Evolutionary conservation across 1,140 invertebrate species (phyloP), one percentile per base, ranked within the genome.

Genomic region (Drosophila saltans): DNA sequence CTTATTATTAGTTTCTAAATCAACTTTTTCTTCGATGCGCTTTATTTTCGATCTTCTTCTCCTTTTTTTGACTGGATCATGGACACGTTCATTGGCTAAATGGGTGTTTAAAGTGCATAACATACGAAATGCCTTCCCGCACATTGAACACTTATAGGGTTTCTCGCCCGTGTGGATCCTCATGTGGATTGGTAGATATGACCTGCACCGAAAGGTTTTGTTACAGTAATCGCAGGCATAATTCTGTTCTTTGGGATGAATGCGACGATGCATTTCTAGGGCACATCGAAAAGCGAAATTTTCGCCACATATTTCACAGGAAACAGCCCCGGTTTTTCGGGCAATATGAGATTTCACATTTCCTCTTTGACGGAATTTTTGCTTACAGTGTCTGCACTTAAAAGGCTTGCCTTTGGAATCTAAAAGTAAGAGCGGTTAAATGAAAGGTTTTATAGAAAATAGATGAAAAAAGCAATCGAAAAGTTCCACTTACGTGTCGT

Each of bases 261-360:
- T 98, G 43, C 97, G 93, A 0, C 97, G 93, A 90, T 98, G 98
- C 0, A 98, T 94, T n/a, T 96, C 97, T 16, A 97, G 92, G 26
- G 98, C 98, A 90, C 99, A 98, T 72, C 98, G 97, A 16, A 98
- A 94, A 0, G 98, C 97, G 93, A 98, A 98, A 77, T 97, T 96
- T 92, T 98, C 98, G 26, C 96, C 96, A 90, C 97, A 98, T 84
- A 96, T 98, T 90, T 98, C 97, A 86, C 97, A 98, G 81, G 97
- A 97, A 91, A 96, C 97, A 60, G 96, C 16, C 16, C 16, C 16
- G 16, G 16, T 16, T 16, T 16, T 16, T 16, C 16, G 94, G 3
- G 97, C 97, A 72, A 96, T 96, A 92, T 98, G 98, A 79, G 98
- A 97, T 76, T 97, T 97, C 26, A 98, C 93, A 91, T 98, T 96